Base-by-base conservation (phyloP, 2,888 invertebrate genomes). In the Choreutis nemorana region DNA sequence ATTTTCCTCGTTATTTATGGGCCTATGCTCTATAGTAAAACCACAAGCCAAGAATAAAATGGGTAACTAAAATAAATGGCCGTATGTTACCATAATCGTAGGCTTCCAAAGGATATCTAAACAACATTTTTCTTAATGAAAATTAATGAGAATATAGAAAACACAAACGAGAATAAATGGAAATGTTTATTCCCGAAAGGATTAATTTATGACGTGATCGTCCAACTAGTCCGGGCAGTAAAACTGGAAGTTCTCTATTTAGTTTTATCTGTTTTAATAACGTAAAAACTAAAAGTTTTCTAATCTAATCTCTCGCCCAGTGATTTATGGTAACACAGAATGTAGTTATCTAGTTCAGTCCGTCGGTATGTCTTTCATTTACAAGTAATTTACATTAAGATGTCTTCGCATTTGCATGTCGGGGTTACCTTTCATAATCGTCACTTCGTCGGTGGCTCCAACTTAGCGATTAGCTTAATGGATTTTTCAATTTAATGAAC, bases 1-100 rank as follows among this genome's bases (percentile, higher is more conserved):
- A 77, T 77, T 77, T 75, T 64, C 70, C 67, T 46, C 47, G 71
- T 77, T 73, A 78, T 78, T 78, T 78, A 78, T 77, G 73, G 55
- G 64, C 64, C 75, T 66, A 72, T 75, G 77, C 68, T 65, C 72
- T 73, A 70, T 66, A 68, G 67, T 60, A 64, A 63, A 64, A 73
- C 71, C 68, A 58, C 63, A 62, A 62, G 64, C 70, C 66, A 65
- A 64, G 68, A 73, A 71, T 73, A 67, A 73, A 73, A 71, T 67
- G 67, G 65, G 63, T 71, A 75, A 72, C 73, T 68, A 65, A 73
- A 77, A 77, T 72, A 58, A 67, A 73, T 72, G 60, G 60, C 52
- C 55, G 43, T 53, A 58, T 56, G 66, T 65, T 63, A 61, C 63
- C 63, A 63, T 66, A 65, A 70, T 70, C 70, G 65, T 64, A 61